Base-by-base conservation (phyloP, 2,888 invertebrate genomes). In the Pristionchus japonicus region DNA sequence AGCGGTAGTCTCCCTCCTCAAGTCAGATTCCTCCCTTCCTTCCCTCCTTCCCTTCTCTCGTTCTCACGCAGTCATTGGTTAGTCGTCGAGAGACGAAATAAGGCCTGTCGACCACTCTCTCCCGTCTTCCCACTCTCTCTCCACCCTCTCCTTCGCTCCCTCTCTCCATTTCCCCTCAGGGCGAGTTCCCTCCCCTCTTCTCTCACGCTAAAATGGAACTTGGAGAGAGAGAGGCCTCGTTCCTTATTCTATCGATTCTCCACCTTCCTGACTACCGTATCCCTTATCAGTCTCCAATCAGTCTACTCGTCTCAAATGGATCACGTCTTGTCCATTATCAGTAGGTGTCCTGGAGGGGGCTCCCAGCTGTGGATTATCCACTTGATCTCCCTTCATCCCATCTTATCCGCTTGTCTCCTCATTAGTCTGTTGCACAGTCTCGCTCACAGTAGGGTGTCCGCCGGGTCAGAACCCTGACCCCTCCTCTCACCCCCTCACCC, bases 321-420 rank as follows among this genome's bases (percentile, higher is more conserved):
- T 40, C 37, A 34, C 23, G 13, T 70, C 7, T 4, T n/a, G n/a
- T 40, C 74, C 40, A 37, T 37, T 74, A 74, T 40, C 74, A 74
- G 40, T 11, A 40, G 74, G 23, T 74, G 74, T 64, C 87, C 86
- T 89, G 88, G 77, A 88, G 88, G 3, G 74, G 87, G 2, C 88
- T 74, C n/a, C n/a, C 74, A 34, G 84, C 89, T 3, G 88, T 88
- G 52, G 87, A 88, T 27, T 89, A 3, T 88, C 90, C 88, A 91
- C 90, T 83, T 91, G 91, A 47, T 77, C 90, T n/a, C 52, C 52
- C 17, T 89, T n/a, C 90, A 90, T 88, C 90, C 91, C 17, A 83
- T 88, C 27, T 89, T 86, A 23, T 88, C 89, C 43, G 87, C 89
- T 67, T 91, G 90, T 82, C 90, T 90, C n/a, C n/a, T 57, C 89